Percentiles rank a stretch among this genome's conserved stretches.
phyloP scores from a whole-genome alignment of 2,797 vertebrate genomes.

The Morus bassanus region DNA sequence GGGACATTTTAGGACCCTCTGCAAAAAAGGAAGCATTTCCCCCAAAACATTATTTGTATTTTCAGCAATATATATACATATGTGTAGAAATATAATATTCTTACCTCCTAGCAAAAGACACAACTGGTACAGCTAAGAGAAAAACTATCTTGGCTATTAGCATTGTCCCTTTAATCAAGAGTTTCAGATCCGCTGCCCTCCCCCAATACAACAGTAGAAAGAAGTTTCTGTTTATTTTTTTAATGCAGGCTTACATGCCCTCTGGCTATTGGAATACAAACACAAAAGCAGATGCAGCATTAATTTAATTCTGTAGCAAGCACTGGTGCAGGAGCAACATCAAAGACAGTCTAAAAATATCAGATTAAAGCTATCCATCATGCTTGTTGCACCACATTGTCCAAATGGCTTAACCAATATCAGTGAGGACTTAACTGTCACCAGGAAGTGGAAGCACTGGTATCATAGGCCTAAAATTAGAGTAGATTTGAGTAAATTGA shows the following conservation, averaged over 20 bases:
- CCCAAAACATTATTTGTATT: not conserved
- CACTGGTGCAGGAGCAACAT: conserved; percentile 65
- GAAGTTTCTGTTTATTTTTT: conserved; percentile 30
- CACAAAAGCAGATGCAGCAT: conserved; percentile 66
- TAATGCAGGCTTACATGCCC: conserved; percentile 17
- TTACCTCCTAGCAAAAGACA: not conserved
- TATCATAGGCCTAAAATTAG: conserved; percentile 59
- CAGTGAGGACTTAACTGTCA: conserved; percentile 64
- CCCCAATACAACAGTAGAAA: not conserved
- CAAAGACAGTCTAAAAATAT: conserved; percentile 71
- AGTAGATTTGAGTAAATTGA: conserved; percentile 67
- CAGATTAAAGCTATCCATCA: conserved; percentile 81
- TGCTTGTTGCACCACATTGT: conserved; percentile 55
- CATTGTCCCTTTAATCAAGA: not conserved
- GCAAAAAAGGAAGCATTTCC: not conserved
- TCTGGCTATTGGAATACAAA: conserved; percentile 52
- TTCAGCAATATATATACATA: not conserved
- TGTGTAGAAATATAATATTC: not conserved
- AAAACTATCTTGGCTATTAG: not conserved
- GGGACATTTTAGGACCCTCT: not conserved
- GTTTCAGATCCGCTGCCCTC: not conserved
- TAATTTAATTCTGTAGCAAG: conserved; percentile 76
- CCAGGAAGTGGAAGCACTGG: conserved; percentile 41
- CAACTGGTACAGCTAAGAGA: not conserved
- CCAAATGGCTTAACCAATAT: conserved; percentile 66